phyloP scores from a whole-genome alignment of 1,140 invertebrate species.

The Acromyrmex heyeri region DNA sequence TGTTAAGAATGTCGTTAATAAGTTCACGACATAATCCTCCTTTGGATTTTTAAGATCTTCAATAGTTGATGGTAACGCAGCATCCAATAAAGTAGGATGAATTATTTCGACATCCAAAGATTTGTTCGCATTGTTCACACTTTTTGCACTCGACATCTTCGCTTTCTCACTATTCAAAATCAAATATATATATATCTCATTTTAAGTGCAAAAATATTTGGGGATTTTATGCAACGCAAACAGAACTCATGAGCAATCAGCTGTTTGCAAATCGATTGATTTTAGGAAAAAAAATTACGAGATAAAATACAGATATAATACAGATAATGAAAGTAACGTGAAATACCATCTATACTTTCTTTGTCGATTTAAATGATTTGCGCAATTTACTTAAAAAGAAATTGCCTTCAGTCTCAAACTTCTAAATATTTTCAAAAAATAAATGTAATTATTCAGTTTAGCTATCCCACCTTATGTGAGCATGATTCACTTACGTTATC shows the following conservation, averaged over 20 bases:
- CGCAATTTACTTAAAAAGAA: neutral
- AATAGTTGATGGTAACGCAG: slow-evolving; percentile 71
- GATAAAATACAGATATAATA: neutral
- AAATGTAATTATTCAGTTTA: neutral
- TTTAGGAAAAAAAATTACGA: neutral
- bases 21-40: slow-evolving; percentile 73
- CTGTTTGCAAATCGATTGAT: neutral
- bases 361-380: neutral
- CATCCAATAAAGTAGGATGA: slow-evolving; percentile 69
- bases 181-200: too few species aligned
- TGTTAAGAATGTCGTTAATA: slow-evolving; percentile 74
- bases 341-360: neutral
- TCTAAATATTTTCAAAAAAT: neutral
- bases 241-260: neutral
- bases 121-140: too few species aligned
- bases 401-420: neutral
- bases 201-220: too few species aligned
- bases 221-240: too few species aligned
- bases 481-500: too few species aligned
- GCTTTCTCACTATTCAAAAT: too few species aligned
- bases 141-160: too few species aligned
- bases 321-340: neutral
- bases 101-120: slow-evolving; percentile 15
- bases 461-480: too few species aligned
- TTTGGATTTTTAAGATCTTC: slow-evolving; percentile 77